These are phyloP conservation scores for Eupeodes corollae DNA, from an alignment of 1,140 invertebrate species.

Conservation along the genomic window DNA sequence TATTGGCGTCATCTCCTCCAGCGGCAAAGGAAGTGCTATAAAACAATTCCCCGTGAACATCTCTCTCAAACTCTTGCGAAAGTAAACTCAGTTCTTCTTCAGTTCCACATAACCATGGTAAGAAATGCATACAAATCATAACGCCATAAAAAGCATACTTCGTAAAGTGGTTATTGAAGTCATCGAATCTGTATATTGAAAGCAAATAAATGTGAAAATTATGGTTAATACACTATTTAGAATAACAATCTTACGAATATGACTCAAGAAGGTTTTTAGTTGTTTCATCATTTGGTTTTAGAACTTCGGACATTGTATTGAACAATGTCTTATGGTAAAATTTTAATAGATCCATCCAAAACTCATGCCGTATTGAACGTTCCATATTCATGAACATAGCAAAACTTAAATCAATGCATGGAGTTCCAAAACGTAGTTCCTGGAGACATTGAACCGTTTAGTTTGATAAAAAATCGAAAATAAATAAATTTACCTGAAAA, in stretches of 20 bases:
- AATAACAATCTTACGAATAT: too few species aligned
- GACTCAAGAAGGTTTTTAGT: too few species aligned
- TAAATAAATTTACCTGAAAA: slow-evolving; percentile 16
- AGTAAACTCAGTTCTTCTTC: slow-evolving; percentile 19
- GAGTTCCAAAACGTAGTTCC: slow-evolving; percentile 26
- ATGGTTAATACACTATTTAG: too few species aligned
- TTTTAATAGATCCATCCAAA: slow-evolving; percentile 8
- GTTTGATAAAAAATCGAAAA: background rate
- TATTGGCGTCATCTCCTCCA: slow-evolving; percentile 25
- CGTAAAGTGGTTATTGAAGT: slow-evolving; percentile 23
- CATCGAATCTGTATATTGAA: slow-evolving; percentile 13
- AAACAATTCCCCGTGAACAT: slow-evolving; percentile 24
- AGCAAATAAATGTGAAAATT: background rate
- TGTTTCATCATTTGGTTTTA: background rate
- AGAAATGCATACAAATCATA: slow-evolving; percentile 27
- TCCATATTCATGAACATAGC: slow-evolving; percentile 31
- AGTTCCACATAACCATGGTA: slow-evolving; percentile 25
- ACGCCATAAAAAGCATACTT: slow-evolving; percentile 30
- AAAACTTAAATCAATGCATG: slow-evolving; percentile 26
- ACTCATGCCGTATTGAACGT: slow-evolving; percentile 4
- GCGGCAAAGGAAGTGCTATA: slow-evolving; percentile 17
- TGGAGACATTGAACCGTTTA: slow-evolving; percentile 5
- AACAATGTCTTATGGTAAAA: slow-evolving; percentile 8
- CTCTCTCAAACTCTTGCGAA: slow-evolving; percentile 22
- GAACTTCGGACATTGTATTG: slow-evolving; percentile 1